Evolutionary conservation across 2,113 vertebrate species (phyloP).

Genomic region (Poeciliopsis retropinna): DNA sequence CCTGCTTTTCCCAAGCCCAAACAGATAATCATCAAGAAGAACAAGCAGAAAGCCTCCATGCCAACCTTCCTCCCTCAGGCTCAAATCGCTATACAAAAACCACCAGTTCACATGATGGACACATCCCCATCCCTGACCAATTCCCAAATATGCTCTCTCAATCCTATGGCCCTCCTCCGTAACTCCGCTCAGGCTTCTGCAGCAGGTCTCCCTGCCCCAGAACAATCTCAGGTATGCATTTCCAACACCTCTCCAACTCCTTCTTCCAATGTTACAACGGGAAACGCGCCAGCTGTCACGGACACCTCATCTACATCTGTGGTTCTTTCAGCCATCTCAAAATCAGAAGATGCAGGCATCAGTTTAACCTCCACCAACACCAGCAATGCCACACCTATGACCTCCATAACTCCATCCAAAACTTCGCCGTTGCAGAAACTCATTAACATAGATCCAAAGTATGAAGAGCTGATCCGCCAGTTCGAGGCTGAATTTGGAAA

Average conservation of each 20-base stretch:
- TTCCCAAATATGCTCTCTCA: constrained; percentile 65
- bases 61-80: constrained; percentile 88
- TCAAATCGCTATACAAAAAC: constrained; percentile 87
- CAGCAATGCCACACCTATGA: constrained; percentile 70
- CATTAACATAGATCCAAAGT: constrained; percentile 87
- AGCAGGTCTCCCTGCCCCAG: constrained; percentile 76
- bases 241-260: constrained; percentile 67
- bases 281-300: constrained; percentile 49
- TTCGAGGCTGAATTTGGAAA: constrained; percentile 97
- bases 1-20: constrained; percentile 84
- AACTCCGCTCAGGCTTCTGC: constrained; percentile 79
- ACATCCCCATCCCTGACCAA: constrained; percentile 57
- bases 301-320: constrained; percentile 33
- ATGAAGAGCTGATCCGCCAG: constrained; percentile 94
- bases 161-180: constrained; percentile 57
- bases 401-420: constrained; percentile 59
- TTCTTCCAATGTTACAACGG: constrained; percentile 58
- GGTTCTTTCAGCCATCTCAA: constrained; percentile 37
- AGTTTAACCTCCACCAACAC: constrained; percentile 50
- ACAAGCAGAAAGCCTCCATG: constrained; percentile 88
- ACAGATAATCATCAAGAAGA: constrained; percentile 90
- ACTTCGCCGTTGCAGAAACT: constrained; percentile 70
- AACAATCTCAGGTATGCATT: constrained; percentile 93
- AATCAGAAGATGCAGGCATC: constrained; percentile 49
- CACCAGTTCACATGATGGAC: constrained; percentile 65